Evolutionary conservation across 2,888 invertebrate species (phyloP).

Genomic region (Neria commutata): DNA sequence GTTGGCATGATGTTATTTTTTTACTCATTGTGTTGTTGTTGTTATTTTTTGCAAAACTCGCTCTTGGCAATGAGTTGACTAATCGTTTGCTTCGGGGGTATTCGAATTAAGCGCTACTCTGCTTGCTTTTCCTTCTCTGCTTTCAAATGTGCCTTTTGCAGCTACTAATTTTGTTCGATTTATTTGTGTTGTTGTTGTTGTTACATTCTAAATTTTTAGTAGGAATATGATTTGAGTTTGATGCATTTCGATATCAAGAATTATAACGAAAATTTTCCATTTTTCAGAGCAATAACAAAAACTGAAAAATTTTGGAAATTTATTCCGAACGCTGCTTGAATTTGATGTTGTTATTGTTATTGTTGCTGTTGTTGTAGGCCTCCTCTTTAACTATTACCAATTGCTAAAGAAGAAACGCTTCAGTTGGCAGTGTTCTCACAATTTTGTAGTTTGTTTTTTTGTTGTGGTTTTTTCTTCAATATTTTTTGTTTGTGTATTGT

Average conservation of each 20-base stretch:
- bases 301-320: neutral
- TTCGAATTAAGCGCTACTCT: too few relatives aligned
- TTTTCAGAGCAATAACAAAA: neutral
- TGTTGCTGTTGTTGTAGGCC: neutral
- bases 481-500: neutral
- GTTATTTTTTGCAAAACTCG: too few relatives aligned
- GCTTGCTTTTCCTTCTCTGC: too few relatives aligned
- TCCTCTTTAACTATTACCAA: conserved; percentile 12
- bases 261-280: too few relatives aligned
- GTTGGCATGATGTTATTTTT: too few relatives aligned
- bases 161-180: neutral
- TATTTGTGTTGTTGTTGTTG: neutral
- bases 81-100: too few relatives aligned
- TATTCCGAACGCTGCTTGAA: too few relatives aligned
- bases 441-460: neutral
- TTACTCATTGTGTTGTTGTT: too few relatives aligned
- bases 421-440: conserved; percentile 38
- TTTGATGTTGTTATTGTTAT: neutral
- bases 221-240: neutral
- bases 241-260: too few relatives aligned
- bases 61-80: too few relatives aligned
- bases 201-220: neutral
- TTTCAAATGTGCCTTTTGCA: too few relatives aligned
- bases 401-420: conserved; percentile 14
- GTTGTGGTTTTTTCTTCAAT: neutral